These are phyloP conservation scores for Sternarchorhynchus goeldii DNA, from an alignment of 2,797 vertebrate genomes.

Conservation along the genomic window DNA sequence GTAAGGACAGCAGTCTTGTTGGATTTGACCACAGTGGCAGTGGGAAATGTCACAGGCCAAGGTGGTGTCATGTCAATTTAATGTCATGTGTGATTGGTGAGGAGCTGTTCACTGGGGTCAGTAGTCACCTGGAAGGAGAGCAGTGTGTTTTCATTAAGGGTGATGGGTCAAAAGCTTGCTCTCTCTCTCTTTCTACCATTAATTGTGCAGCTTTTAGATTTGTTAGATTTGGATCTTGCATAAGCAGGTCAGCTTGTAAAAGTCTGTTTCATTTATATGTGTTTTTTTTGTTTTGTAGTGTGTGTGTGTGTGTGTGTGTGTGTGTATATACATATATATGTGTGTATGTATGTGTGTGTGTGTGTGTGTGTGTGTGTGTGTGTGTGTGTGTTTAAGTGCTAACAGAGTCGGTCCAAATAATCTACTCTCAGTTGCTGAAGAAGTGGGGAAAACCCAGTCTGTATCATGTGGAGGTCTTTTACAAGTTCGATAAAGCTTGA, in stretches of 20 bases:
- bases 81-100: conserved; percentile 31
- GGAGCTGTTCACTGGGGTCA: conserved; percentile 12
- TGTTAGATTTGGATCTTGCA: not conserved
- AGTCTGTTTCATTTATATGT: not conserved
- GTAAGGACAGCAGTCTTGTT: not conserved
- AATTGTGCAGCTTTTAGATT: conserved; percentile 5
- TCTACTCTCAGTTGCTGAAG: conserved; percentile 1
- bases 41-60: conserved; percentile 31
- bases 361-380: too few relatives aligned
- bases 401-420: not conserved
- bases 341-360: too few relatives aligned
- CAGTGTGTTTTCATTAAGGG: conserved; percentile 39
- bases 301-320: too few relatives aligned
- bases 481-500: conserved; percentile 35
- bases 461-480: conserved; percentile 6
- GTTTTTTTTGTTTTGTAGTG: too few relatives aligned
- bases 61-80: conserved; percentile 17
- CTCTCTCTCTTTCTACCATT: not conserved
- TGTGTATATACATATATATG: too few relatives aligned
- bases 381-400: too few relatives aligned
- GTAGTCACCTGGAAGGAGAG: conserved; percentile 10
- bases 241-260: not conserved
- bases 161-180: conserved; percentile 6
- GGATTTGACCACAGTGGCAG: not conserved
- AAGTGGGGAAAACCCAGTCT: not conserved